Percentiles rank a stretch among this genome's conserved stretches.
Conservation (phyloP, 1,140 invertebrate genomes). For the Geopemphigus sp. region DNA sequence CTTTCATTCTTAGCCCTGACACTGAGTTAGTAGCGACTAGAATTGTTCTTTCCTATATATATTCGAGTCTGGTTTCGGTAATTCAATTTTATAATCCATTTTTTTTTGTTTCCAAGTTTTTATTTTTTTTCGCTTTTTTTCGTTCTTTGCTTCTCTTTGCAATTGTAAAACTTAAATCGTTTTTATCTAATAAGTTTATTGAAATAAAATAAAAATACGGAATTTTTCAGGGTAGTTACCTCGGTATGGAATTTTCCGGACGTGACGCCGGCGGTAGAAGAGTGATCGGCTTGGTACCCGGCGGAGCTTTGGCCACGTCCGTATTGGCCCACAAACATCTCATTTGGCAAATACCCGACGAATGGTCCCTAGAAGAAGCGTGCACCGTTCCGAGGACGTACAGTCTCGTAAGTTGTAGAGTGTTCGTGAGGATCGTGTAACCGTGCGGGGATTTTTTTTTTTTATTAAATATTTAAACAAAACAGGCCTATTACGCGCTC, state of each 20-base stretch:
- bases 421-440: not conserved
- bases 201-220: too few species aligned
- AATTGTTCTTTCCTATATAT: too few species aligned
- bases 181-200: too few species aligned
- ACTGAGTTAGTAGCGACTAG: too few species aligned
- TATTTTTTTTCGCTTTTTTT: too few species aligned
- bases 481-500: conserved; percentile 47
- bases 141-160: too few species aligned
- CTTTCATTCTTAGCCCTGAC: too few species aligned
- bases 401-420: conserved; percentile 64
- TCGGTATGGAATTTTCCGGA: conserved; percentile 93
- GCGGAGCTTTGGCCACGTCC: conserved; percentile 83
- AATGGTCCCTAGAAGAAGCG: conserved; percentile 89
- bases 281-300: conserved; percentile 90
- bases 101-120: too few species aligned
- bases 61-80: too few species aligned
- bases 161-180: too few species aligned
- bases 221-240: conserved; percentile 60
- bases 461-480: not conserved
- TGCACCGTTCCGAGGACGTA: conserved; percentile 92
- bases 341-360: conserved; percentile 84
- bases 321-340: conserved; percentile 79
- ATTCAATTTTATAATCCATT: too few species aligned
- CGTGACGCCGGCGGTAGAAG: conserved; percentile 70
- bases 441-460: not conserved